phyloP scores from a whole-genome alignment of 2,888 invertebrate genomes.

The Boloria selene region DNA sequence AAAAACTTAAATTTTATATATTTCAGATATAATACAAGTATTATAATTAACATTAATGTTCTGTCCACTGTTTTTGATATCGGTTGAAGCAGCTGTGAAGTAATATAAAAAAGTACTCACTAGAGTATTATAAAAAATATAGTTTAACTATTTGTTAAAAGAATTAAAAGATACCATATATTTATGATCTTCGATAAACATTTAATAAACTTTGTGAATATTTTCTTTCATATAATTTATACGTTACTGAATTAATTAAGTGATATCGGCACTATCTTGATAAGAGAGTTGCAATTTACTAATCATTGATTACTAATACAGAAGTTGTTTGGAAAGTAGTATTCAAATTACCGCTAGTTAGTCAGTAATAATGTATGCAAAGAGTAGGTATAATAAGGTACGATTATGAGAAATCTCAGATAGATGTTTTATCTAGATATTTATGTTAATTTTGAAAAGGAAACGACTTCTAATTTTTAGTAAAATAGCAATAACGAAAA shows the following conservation, averaged over 20 bases:
- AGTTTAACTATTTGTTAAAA: background rate
- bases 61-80: too few relatives aligned
- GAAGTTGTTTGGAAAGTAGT: slow-evolving; percentile 27
- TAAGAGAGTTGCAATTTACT: slow-evolving; percentile 28
- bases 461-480: too few relatives aligned
- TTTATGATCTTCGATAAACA: too few relatives aligned
- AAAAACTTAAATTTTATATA: too few relatives aligned
- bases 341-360: slow-evolving; percentile 17
- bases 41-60: too few relatives aligned
- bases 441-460: background rate
- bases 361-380: slow-evolving; percentile 13
- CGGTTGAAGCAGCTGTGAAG: too few relatives aligned
- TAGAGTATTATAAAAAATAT: too few relatives aligned
- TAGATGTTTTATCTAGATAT: background rate
- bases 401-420: background rate
- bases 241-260: slow-evolving; percentile 13
- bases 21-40: too few relatives aligned
- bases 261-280: slow-evolving; percentile 25
- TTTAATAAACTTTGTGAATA: too few relatives aligned
- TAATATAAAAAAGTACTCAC: too few relatives aligned
- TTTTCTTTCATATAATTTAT: slow-evolving; percentile 17
- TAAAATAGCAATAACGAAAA: too few relatives aligned
- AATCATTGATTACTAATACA: slow-evolving; percentile 26
- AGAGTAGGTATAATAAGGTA: slow-evolving; percentile 7
- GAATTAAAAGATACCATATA: background rate